Base-by-base conservation (phyloP, 2,113 vertebrate species). In the Centropus bengalensis region DNA sequence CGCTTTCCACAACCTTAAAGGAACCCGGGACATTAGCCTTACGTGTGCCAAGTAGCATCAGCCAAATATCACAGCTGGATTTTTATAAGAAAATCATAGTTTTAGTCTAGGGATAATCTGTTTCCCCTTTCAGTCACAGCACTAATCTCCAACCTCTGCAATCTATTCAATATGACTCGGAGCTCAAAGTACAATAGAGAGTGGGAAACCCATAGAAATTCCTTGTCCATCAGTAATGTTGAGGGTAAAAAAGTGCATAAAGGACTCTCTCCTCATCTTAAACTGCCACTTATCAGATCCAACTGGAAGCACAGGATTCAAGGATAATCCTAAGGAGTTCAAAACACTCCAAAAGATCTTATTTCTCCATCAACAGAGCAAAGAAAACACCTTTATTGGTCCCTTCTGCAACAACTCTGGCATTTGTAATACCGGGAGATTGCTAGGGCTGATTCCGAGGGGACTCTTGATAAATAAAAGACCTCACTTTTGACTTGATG, bases 1-100 rank as follows among this genome's bases (percentile, higher is more conserved):
- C 97, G 93, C 98, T 98, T 63, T 98, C 95, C 79, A 97, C 96
- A 78, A 99, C 98, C 99, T 99, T 89, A 74, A 95, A 94, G 74
- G 82, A 90, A 89, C 87, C 85, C 91, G 6, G 97, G 78, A 64
- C 42, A 42, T 94, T 64, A 91, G 67, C n/a, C 38, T 95, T 68
- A 82, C 47, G 62, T 67, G 74, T 89, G 82, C 83, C 91, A 93
- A 93, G 54, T 70, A 52, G 67, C 67, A 88, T 66, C 71, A 79
- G 71, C 86, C 94, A 95, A 95, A 36, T 69, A 91, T 79, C 49
- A 89, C 89, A 94, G 79, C 68, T 92, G 71, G 88, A 81, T 79
- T 92, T 89, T 82, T 83, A 58, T 83, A 95, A 66, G 82, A 92
- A 91, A 93, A 89, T 83, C 27, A 59, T 42, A 81, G 49, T 32